Conservation (phyloP, 2,797 vertebrate genomes). For the Coilia nasus region DNA sequence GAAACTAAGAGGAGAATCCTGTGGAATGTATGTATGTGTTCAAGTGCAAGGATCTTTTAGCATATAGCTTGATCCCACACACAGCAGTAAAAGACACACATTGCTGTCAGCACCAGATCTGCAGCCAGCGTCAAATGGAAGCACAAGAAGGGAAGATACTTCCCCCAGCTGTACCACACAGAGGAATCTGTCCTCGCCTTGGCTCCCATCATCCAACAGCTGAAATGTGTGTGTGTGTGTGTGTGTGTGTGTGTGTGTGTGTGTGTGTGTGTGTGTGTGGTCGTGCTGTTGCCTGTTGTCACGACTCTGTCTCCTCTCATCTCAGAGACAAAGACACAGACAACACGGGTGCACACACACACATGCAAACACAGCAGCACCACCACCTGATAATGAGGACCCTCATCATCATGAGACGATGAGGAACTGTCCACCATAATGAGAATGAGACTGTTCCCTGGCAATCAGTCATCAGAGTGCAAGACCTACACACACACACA, state of each 20-base stretch:
- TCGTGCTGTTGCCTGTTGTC: neutral
- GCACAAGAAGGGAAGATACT: neutral
- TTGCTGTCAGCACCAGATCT: neutral
- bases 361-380: neutral
- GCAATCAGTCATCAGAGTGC: neutral
- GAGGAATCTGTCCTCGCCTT: neutral
- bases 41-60: too few relatives aligned
- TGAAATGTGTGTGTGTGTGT: neutral
- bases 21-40: neutral
- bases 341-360: too few relatives aligned
- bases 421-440: neutral
- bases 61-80: too few relatives aligned
- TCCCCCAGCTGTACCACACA: neutral
- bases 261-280: neutral
- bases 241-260: neutral
- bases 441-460: neutral
- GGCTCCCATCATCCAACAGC: neutral
- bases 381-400: conserved; percentile 22
- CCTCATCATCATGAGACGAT: neutral
- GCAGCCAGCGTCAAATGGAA: neutral
- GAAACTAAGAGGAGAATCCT: neutral
- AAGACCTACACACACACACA: neutral
- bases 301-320: neutral
- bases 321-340: neutral
- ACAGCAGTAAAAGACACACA: neutral